Evolutionary conservation across 2,797 vertebrate species (phyloP), one percentile per base, ranked within the genome.

Genomic region (Melanotaenia trifasciata): DNA sequence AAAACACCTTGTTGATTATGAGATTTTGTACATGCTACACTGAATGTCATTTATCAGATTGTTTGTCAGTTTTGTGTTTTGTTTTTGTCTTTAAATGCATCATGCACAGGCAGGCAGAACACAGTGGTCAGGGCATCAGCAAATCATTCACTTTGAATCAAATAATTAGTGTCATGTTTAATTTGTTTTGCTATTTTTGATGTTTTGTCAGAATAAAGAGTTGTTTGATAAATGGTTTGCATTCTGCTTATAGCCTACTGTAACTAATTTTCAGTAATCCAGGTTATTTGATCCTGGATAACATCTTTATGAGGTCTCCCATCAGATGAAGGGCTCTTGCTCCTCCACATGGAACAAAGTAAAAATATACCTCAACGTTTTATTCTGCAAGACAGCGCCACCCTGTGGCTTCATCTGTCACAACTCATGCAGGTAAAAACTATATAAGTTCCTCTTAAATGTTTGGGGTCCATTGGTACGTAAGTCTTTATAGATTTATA

Each of bases 141-240:
- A 63, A 43, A 59, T 38, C n/a, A 66, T 56, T 67, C n/a, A 72
- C 76, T 71, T 81, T 43, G 38, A 51, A 81, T 58, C 24, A 1
- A 61, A 73, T 45, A 14, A 38, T 68, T 54, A 59, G 16, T 81
- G 60, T 81, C 30, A 76, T 67, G 26, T 79, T 80, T 75, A 50
- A 74, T 56, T 81, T 24, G 2, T 56, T 32, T 67, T 20, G 43
- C 11, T 5, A 5, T 47, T 36, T 64, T 45, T 76, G 74, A 89
- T 35, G 40, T 67, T 86, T 84, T 66, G 65, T 83, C 66, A 58
- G 72, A 92, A 87, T 92, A 91, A 92, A 92, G 13, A 67, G 67
- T 66, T 76, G 62, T 75, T 84, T 83, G 64, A 74, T 74, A 78
- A 68, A 40, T 58, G 16, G 28, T 63, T 67, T 20, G 40, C 8